These are phyloP conservation scores for Dermolepida albohirtum DNA, from an alignment of 2,888 invertebrate species.

Conservation along the genomic window DNA sequence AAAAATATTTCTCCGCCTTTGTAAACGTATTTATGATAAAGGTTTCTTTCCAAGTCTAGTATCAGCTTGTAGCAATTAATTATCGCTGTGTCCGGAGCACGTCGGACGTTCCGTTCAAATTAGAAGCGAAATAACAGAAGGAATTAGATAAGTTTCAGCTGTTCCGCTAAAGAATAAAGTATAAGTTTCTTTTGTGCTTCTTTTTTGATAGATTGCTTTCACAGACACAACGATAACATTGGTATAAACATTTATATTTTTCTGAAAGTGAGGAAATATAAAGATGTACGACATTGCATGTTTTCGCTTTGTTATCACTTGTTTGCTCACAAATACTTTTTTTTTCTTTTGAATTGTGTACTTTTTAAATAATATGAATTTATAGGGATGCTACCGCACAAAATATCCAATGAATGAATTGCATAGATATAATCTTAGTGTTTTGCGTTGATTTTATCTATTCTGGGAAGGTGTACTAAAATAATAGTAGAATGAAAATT, in stretches of 20 bases:
- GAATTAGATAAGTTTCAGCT: constrained; percentile 39
- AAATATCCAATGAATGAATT: no score
- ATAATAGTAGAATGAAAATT: no score
- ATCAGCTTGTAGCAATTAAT: constrained; percentile 31
- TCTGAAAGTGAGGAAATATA: neutral
- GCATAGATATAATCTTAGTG: no score
- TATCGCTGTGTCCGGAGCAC: constrained; percentile 23
- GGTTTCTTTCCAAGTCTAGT: constrained; percentile 19
- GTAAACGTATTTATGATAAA: constrained; percentile 25
- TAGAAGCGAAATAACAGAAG: constrained; percentile 27
- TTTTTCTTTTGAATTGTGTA: no score
- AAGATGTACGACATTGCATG: no score
- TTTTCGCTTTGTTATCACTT: no score
- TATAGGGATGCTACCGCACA: no score
- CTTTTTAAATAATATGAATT: no score
- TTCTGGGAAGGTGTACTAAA: no score
- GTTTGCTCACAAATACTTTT: no score
- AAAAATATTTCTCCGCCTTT: no score
- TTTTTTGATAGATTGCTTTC: constrained; percentile 22
- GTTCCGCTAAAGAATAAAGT: constrained; percentile 41
- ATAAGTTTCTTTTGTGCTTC: constrained; percentile 13
- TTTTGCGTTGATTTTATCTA: no score
- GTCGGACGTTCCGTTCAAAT: constrained; percentile 22
- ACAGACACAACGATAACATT: constrained; percentile 12
- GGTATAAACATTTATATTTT: constrained; percentile 27